Percentiles rank a stretch among this genome's conserved stretches.
Conservation (phyloP, 92 coral and sea anemone genomes). For the Palythoa grandiflora region DNA sequence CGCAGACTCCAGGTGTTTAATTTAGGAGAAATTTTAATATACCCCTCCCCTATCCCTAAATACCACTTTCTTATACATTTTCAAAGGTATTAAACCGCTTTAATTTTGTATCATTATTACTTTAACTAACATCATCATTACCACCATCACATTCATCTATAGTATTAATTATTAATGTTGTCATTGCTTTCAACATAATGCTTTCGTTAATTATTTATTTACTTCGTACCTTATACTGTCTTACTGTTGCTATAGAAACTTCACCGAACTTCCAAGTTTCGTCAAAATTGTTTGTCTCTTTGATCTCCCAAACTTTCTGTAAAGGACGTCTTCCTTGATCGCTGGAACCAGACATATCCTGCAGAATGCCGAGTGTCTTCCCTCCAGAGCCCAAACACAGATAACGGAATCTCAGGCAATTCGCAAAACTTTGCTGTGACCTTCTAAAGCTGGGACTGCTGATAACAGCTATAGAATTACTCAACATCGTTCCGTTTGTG, state of each 20-base stretch:
- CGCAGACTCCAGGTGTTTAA: too few species aligned
- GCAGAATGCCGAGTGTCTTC: constrained; percentile 63
- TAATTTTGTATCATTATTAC: background rate
- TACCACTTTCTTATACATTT: too few species aligned
- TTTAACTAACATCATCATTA: background rate
- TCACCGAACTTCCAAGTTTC: constrained; percentile 67
- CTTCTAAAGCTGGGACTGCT: constrained; percentile 64
- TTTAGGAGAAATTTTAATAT: too few species aligned
- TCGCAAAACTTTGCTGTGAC: constrained; percentile 51
- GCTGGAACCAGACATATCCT: constrained; percentile 49
- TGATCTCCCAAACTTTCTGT: constrained; percentile 66
- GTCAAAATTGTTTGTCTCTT: constrained; percentile 51
- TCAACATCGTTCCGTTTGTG: background rate
- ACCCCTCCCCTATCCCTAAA: too few species aligned
- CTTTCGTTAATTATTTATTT: background rate
- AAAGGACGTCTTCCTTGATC: constrained; percentile 45
- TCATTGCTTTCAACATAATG: too few species aligned
- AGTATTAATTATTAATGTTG: too few species aligned
- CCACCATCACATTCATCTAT: background rate
- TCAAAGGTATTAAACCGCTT: too few species aligned
- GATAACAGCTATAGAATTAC: constrained; percentile 21
- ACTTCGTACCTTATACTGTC: constrained; percentile 63
- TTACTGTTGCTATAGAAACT: constrained; percentile 65
- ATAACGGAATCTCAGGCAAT: constrained; percentile 74
- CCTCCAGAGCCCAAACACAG: constrained; percentile 65